A percentile compares a stretch with the other conserved stretches of the same genome.
Conservation (phyloP, 2,888 invertebrate species). For the Nemurella pictetii region DNA sequence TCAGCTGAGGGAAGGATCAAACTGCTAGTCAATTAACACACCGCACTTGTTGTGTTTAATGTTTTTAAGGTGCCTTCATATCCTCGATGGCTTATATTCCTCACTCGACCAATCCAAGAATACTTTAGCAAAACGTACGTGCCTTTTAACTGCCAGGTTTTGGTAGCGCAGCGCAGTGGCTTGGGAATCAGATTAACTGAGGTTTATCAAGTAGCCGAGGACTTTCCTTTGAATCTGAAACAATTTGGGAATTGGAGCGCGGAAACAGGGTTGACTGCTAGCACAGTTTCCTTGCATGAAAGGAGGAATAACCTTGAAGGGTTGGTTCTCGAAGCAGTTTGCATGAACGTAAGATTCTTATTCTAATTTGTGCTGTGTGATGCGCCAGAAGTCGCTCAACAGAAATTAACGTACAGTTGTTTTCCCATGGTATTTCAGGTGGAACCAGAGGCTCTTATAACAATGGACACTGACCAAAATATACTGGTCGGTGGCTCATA, state of each 20-base stretch:
- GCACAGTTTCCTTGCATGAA: not conserved
- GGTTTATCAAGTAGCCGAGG: slow-evolving; percentile 15
- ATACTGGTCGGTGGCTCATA: not conserved
- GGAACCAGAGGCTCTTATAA: too few relatives aligned
- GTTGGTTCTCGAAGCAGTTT: not conserved
- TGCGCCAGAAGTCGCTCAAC: not conserved
- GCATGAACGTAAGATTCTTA: not conserved
- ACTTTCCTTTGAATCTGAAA: not conserved
- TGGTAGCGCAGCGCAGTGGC: slow-evolving; percentile 20
- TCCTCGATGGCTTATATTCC: slow-evolving; percentile 31
- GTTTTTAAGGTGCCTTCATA: not conserved
- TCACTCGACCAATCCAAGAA: not conserved
- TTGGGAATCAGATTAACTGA: slow-evolving; percentile 18
- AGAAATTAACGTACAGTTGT: too few relatives aligned
- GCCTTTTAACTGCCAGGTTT: slow-evolving; percentile 33
- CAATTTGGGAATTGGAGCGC: slow-evolving; percentile 28
- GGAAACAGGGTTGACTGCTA: not conserved
- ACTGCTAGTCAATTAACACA: too few relatives aligned
- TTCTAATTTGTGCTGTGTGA: not conserved
- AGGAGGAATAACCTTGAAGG: not conserved
- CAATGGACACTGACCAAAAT: not conserved
- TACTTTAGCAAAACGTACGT: slow-evolving; percentile 13
- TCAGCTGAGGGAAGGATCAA: too few relatives aligned
- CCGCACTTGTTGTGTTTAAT: not conserved
- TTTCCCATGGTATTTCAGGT: not conserved